Percentiles rank a stretch among this genome's conserved stretches.
These are phyloP conservation scores for Monochamus alternatus DNA, from an alignment of 2,888 invertebrate genomes.

Conservation along the genomic window DNA sequence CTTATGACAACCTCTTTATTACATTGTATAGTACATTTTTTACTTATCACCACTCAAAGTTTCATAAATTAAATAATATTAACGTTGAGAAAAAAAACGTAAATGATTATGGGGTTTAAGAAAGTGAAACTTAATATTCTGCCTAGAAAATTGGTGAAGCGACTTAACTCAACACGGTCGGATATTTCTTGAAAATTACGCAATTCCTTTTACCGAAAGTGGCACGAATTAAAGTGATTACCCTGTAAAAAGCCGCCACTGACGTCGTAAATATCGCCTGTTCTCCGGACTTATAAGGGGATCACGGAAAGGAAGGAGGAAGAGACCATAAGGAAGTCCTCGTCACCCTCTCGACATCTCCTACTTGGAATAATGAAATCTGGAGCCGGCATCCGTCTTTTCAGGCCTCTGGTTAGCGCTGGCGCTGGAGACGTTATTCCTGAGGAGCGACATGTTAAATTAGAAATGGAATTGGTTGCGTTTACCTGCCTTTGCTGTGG, in stretches of 20 bases:
- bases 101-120: too few relatives aligned
- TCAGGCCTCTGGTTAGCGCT: neutral
- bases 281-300: constrained; percentile 6
- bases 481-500: neutral
- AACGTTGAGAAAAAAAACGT: too few relatives aligned
- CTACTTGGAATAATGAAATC: constrained; percentile 29
- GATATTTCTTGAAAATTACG: too few relatives aligned
- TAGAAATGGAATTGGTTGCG: constrained; percentile 11
- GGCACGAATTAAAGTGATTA: neutral
- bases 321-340: constrained; percentile 50
- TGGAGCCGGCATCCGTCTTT: constrained; percentile 21
- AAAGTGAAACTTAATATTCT: too few relatives aligned
- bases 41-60: too few relatives aligned
- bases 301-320: constrained; percentile 50
- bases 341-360: constrained; percentile 51
- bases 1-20: too few relatives aligned
- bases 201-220: too few relatives aligned
- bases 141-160: too few relatives aligned
- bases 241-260: neutral
- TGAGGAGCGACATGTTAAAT: constrained; percentile 1
- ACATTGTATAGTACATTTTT: too few relatives aligned
- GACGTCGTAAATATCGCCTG: neutral
- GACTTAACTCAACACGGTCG: too few relatives aligned
- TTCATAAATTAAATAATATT: too few relatives aligned
- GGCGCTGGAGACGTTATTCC: neutral